These are phyloP conservation scores for Ochotona curzoniae DNA, from an alignment of 2,113 vertebrate genomes.

Conservation along the genomic window DNA sequence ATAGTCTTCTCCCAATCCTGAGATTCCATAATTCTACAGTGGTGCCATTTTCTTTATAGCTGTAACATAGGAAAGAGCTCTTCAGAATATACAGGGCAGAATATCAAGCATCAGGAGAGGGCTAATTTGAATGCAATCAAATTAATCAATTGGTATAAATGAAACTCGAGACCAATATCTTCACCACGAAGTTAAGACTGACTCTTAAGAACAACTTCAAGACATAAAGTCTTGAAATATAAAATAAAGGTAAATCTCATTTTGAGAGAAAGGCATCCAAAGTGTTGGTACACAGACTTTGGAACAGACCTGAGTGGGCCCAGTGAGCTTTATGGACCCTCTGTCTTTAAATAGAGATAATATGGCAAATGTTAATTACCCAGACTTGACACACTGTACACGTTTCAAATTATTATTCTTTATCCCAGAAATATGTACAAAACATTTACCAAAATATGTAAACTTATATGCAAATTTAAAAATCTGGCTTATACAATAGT, in stretches of 20 bases:
- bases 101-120: not conserved
- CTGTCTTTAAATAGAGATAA: not conserved
- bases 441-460: too few relatives aligned
- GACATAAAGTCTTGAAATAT: not conserved
- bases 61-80: constrained; percentile 2
- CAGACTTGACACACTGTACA: too few relatives aligned
- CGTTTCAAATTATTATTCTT: too few relatives aligned
- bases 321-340: not conserved
- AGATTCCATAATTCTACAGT: constrained; percentile 8
- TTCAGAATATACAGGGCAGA: constrained; percentile 6
- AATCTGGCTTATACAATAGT: not conserved
- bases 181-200: not conserved
- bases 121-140: constrained; percentile 16
- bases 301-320: not conserved
- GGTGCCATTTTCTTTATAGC: not conserved
- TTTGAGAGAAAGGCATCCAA: not conserved
- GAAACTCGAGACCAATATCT: not conserved
- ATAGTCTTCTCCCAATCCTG: not conserved
- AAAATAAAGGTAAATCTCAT: not conserved
- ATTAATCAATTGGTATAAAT: constrained; percentile 28
- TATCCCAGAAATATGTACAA: too few relatives aligned
- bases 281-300: not conserved
- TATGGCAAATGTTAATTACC: not conserved
- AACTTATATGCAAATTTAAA: not conserved
- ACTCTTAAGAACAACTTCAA: constrained; percentile 18